These are phyloP conservation scores for Anthonomus grandis DNA, from an alignment of 1,140 invertebrate species.

Conservation along the genomic window DNA sequence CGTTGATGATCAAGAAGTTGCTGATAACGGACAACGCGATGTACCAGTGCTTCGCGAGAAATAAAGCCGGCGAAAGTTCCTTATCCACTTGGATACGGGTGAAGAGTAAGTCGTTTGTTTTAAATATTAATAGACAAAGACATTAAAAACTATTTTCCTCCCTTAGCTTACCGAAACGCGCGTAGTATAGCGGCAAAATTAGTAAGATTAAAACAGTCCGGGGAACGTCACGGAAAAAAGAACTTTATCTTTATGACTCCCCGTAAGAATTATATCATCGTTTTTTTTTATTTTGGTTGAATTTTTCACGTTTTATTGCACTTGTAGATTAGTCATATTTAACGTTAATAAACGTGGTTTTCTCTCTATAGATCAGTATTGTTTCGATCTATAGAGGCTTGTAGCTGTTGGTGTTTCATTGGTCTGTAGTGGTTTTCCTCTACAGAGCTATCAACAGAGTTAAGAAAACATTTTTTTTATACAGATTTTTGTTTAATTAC, in stretches of 20 bases:
- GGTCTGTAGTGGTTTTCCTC: too few relatives aligned
- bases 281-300: not conserved
- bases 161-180: conserved; percentile 31
- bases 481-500: too few relatives aligned
- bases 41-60: conserved; percentile 91
- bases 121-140: not conserved
- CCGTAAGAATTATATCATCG: conserved; percentile 36
- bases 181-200: conserved; percentile 41
- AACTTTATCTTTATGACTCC: conserved; percentile 40
- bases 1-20: conserved; percentile 77
- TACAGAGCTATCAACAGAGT: too few relatives aligned
- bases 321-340: conserved; percentile 18
- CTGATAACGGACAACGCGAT: conserved; percentile 86
- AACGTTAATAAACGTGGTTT: too few relatives aligned
- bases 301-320: conserved; percentile 21
- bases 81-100: conserved; percentile 90
- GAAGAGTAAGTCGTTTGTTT: conserved; percentile 77
- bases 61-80: conserved; percentile 85
- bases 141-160: not conserved
- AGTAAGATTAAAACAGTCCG: conserved; percentile 37
- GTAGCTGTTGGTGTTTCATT: too few relatives aligned
- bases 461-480: too few relatives aligned
- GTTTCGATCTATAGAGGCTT: too few relatives aligned
- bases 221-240: conserved; percentile 43
- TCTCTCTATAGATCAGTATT: too few relatives aligned